Conservation (phyloP, 2,113 vertebrate genomes). For the Cnemophilus loriae region DNA sequence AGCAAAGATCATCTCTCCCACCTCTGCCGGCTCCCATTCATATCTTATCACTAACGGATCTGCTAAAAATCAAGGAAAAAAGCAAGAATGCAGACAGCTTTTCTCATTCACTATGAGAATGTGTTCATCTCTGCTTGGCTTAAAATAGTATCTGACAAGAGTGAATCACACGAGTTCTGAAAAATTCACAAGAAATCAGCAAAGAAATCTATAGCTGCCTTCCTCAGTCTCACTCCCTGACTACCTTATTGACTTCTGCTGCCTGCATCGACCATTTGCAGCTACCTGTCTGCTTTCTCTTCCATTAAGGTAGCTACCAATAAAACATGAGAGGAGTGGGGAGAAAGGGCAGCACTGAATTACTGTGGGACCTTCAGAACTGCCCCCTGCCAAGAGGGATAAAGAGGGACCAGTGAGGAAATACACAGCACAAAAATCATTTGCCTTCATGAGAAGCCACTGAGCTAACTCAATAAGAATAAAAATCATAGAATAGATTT, state of each 20-base stretch:
- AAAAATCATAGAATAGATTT: not conserved
- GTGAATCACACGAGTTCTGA: conserved; percentile 67
- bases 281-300: conserved; percentile 37
- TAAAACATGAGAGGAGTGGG: not conserved
- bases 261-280: conserved; percentile 50
- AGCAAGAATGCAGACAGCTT: conserved; percentile 30
- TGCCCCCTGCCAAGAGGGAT: not conserved
- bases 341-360: conserved; percentile 16
- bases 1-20: not conserved
- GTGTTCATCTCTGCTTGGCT: conserved; percentile 58
- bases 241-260: conserved; percentile 71
- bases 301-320: conserved; percentile 35
- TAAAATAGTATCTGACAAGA: conserved; percentile 74
- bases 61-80: conserved; percentile 14
- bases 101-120: conserved; percentile 46
- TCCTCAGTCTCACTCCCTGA: conserved; percentile 67
- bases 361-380: not conserved
- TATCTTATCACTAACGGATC: not conserved
- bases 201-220: conserved; percentile 75
- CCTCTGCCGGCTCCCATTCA: not conserved
- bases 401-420: not conserved
- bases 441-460: not conserved
- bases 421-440: not conserved
- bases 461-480: not conserved
- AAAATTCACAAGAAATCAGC: conserved; percentile 73